phyloP scores from a whole-genome alignment of 35 echinoderm and acorn worm genomes.

The Amphiura filiformis region DNA sequence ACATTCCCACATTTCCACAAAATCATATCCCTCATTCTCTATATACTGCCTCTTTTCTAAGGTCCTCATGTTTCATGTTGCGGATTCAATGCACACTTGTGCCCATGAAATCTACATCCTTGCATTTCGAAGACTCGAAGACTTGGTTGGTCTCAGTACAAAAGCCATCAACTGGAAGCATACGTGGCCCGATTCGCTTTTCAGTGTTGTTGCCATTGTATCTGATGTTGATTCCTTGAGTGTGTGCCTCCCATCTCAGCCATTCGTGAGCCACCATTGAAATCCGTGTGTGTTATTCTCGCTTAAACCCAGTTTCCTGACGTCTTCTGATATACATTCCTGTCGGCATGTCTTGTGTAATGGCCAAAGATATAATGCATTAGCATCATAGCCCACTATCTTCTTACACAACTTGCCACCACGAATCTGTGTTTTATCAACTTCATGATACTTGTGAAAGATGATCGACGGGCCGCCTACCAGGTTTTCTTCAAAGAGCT shows the following conservation, averaged over 20 bases:
- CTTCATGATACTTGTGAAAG: conserved; percentile 9
- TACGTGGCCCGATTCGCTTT: not conserved
- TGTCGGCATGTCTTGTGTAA: conserved; percentile 35
- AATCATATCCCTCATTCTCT: not conserved
- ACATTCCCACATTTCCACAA: conserved; percentile 39
- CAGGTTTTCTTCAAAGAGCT: not conserved
- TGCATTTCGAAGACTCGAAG: not conserved
- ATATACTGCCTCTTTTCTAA: conserved; percentile 12
- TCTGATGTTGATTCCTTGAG: not conserved
- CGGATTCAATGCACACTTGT: not conserved
- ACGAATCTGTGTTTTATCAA: not conserved
- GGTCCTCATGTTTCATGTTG: not conserved
- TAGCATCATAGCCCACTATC: not conserved
- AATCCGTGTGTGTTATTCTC: not conserved
- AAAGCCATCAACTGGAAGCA: not conserved
- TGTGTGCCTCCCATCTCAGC: not conserved
- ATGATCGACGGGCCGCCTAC: not conserved
- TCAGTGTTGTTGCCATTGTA: not conserved
- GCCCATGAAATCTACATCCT: conserved; percentile 13
- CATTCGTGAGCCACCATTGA: not conserved
- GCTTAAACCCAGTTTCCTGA: not conserved
- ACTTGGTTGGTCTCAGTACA: not conserved
- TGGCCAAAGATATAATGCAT: not conserved
- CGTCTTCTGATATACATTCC: not conserved
- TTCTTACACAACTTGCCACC: not conserved